Percentiles rank a stretch among this genome's conserved stretches.
Conservation (phyloP, 1,140 invertebrate genomes). For the Calliopsis andreniformis region DNA sequence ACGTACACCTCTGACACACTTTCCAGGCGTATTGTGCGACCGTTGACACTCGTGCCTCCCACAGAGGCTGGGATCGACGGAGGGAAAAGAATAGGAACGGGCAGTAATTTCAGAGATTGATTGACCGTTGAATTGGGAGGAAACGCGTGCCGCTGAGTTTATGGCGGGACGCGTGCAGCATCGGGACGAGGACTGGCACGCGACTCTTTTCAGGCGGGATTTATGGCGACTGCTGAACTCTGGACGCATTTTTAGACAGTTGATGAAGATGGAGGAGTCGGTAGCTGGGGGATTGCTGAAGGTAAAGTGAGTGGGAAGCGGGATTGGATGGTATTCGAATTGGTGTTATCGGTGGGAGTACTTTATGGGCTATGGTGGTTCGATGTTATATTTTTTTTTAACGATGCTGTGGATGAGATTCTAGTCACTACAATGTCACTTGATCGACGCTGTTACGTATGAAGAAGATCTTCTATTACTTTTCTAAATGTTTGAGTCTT, state of each 20-base stretch:
- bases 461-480: too few species aligned
- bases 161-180: background rate
- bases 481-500: too few species aligned
- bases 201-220: background rate
- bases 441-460: too few species aligned
- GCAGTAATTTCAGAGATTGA: background rate
- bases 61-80: background rate
- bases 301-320: too few species aligned
- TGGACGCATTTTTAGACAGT: background rate
- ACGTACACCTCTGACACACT: constrained; percentile 59
- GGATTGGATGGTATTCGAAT: too few species aligned
- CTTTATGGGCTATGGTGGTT: too few species aligned
- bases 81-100: background rate
- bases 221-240: background rate
- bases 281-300: too few species aligned
- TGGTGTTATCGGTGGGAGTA: too few species aligned
- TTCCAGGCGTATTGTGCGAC: constrained; percentile 47
- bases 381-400: too few species aligned
- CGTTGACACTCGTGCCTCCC: constrained; percentile 2
- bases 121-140: background rate
- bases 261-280: background rate
- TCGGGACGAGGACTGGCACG: constrained; percentile 10
- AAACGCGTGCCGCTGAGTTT: background rate
- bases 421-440: too few species aligned
- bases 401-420: too few species aligned